These are phyloP conservation scores for Condylostylus longicornis DNA, from an alignment of 1,140 invertebrate genomes.

Conservation along the genomic window DNA sequence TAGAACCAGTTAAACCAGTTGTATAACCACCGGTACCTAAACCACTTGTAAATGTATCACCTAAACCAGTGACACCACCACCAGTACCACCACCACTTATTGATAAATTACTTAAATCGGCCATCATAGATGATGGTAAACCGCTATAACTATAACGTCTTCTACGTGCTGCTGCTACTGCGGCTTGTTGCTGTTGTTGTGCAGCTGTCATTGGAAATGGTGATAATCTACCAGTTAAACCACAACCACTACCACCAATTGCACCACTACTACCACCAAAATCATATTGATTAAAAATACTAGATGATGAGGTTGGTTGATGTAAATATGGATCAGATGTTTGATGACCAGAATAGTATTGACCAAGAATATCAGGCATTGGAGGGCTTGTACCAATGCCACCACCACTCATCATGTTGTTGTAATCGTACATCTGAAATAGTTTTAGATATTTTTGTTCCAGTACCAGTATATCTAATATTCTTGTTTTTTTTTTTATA, in stretches of 20 bases:
- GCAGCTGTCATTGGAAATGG: slow-evolving; percentile 14
- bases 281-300: neutral
- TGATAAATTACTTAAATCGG: slow-evolving; percentile 3
- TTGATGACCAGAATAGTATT: slow-evolving; percentile 19
- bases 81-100: neutral
- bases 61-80: no score
- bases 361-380: slow-evolving; percentile 29
- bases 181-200: slow-evolving; percentile 12
- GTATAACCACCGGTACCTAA: slow-evolving; percentile 13
- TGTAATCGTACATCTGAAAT: slow-evolving; percentile 34
- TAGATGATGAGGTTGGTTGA: slow-evolving; percentile 6
- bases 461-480: slow-evolving; percentile 15
- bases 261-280: slow-evolving; percentile 6
- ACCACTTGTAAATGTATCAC: slow-evolving; percentile 28
- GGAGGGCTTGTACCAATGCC: slow-evolving; percentile 28
- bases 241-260: slow-evolving; percentile 12
- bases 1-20: slow-evolving; percentile 10
- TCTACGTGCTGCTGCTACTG: slow-evolving; percentile 22
- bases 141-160: slow-evolving; percentile 31
- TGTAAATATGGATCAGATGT: slow-evolving; percentile 5
- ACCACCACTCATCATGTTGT: slow-evolving; percentile 18
- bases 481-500: slow-evolving; percentile 8
- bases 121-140: slow-evolving; percentile 27
- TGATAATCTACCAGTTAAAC: slow-evolving; percentile 12
- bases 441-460: slow-evolving; percentile 12